A percentile compares a stretch with the other conserved stretches of the same genome.
phyloP scores from a whole-genome alignment of 2,888 invertebrate species.

The Epinotia bilunana region DNA sequence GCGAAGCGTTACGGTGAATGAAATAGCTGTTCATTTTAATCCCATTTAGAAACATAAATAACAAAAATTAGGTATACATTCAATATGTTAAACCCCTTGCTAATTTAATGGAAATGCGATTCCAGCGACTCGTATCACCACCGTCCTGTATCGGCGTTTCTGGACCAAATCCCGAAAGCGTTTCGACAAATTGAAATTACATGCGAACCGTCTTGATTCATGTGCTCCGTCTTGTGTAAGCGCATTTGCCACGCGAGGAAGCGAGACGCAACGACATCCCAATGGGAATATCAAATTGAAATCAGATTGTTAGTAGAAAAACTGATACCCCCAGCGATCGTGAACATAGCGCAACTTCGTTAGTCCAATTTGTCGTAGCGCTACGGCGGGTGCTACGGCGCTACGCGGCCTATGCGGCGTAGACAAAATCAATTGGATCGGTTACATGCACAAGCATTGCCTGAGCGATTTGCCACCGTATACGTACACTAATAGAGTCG shows the following conservation, averaged over 20 bases:
- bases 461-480: slow-evolving; percentile 5
- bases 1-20: too few relatives aligned
- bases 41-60: background rate
- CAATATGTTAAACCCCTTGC: slow-evolving; percentile 1
- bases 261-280: background rate
- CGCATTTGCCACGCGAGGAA: background rate
- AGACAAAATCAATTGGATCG: slow-evolving; percentile 40
- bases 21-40: background rate
- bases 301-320: background rate
- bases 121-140: slow-evolving; percentile 31
- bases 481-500: background rate
- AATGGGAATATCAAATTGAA: background rate
- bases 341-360: slow-evolving; percentile 40
- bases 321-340: slow-evolving; percentile 29
- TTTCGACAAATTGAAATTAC: background rate
- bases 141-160: background rate
- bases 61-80: background rate
- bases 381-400: slow-evolving; percentile 43
- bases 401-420: slow-evolving; percentile 41
- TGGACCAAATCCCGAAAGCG: background rate
- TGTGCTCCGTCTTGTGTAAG: background rate
- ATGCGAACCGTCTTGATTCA: background rate
- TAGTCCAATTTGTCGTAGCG: slow-evolving; percentile 43
- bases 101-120: slow-evolving; percentile 36
- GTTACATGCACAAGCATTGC: background rate